Evolutionary conservation across 2,797 vertebrate genomes (phyloP).

Genomic region (Anguilla pacifica): DNA sequence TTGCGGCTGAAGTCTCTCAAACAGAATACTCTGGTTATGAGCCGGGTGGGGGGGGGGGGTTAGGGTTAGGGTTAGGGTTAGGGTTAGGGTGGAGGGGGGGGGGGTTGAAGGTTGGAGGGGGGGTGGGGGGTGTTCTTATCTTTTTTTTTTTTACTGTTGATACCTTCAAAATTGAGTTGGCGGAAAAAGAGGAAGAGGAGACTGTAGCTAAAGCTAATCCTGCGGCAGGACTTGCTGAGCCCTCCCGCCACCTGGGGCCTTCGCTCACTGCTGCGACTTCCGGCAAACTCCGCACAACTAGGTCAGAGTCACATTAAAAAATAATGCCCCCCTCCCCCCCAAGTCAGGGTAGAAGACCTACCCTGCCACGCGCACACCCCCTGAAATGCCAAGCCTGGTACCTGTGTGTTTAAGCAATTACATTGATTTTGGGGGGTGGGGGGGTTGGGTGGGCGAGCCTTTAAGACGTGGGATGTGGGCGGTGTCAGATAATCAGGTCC

Average conservation of each 20-base stretch:
- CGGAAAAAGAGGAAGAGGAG: conserved; percentile 55
- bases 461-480: neutral
- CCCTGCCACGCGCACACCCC: neutral
- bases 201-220: conserved; percentile 59
- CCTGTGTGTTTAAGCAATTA: neutral
- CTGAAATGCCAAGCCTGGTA: conserved; percentile 2
- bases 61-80: too few species aligned
- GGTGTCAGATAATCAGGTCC: too few species aligned
- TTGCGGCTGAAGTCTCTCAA: conserved; percentile 45
- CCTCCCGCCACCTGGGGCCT: neutral
- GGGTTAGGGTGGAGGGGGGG: too few species aligned
- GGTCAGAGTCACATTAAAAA: conserved; percentile 72
- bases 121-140: conserved; percentile 66
- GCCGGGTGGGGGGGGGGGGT: conserved; percentile 49
- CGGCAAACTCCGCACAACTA: conserved; percentile 63
- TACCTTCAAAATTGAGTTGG: conserved; percentile 62
- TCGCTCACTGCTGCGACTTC: conserved; percentile 42
- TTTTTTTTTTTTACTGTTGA: conserved; percentile 54
- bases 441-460: neutral
- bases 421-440: neutral
- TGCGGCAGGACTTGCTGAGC: conserved; percentile 42
- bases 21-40: conserved; percentile 67
- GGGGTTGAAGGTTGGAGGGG: conserved; percentile 40
- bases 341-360: conserved; percentile 36
- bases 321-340: conserved; percentile 48